phyloP scores from a whole-genome alignment of 2,113 vertebrate genomes.

The Sebastes fasciatus region DNA sequence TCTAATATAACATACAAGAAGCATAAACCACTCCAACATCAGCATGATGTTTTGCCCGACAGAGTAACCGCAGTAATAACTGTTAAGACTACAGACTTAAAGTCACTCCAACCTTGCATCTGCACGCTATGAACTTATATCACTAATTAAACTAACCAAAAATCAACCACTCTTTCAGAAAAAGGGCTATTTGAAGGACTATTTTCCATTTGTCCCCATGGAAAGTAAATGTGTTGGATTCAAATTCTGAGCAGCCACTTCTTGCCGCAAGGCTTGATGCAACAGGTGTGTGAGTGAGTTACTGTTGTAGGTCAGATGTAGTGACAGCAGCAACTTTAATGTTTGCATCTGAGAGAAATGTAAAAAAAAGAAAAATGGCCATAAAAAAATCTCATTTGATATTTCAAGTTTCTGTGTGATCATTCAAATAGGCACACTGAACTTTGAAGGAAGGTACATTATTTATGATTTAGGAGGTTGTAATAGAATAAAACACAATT shows the following conservation, averaged over 20 bases:
- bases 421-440: no score
- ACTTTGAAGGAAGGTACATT: not conserved
- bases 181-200: not conserved
- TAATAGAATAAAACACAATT: not conserved
- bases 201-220: not conserved
- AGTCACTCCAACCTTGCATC: not conserved
- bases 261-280: not conserved
- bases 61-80: not conserved
- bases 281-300: not conserved
- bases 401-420: not conserved
- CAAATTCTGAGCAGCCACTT: not conserved
- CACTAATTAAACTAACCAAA: not conserved
- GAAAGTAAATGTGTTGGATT: not conserved
- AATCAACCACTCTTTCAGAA: not conserved
- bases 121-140: not conserved
- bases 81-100: not conserved
- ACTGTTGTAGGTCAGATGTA: constrained; percentile 17
- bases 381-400: not conserved
- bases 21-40: not conserved
- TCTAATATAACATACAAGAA: not conserved
- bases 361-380: no score
- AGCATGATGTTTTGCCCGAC: not conserved
- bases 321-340: not conserved
- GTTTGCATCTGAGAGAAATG: not conserved
- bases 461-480: not conserved